Base-by-base conservation (phyloP, 2,888 invertebrate species). In the Megastigmus dorsalis region DNA sequence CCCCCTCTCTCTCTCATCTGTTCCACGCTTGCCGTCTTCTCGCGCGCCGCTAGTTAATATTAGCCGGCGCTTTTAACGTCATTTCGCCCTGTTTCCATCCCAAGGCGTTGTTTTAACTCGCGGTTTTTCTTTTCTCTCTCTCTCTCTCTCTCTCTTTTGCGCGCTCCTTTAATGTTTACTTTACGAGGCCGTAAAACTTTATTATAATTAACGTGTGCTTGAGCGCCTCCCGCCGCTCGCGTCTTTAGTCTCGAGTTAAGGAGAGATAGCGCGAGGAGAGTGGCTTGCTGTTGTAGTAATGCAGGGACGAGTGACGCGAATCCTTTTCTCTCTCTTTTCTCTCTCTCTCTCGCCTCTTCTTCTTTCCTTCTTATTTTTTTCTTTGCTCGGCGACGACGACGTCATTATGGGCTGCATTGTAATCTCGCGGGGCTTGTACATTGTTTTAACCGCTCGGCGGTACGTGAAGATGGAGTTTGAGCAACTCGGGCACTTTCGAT, bases 121-220 rank as follows among this genome's bases (percentile, higher is more conserved):
- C 26, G n/a, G n/a, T n/a, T n/a, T n/a, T n/a, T n/a, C n/a, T n/a
- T n/a, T n/a, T n/a, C n/a, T n/a, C n/a, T n/a, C n/a, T n/a, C n/a
- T n/a, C n/a, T n/a, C n/a, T n/a, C n/a, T n/a, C n/a, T n/a, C n/a
- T n/a, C n/a, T n/a, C n/a, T n/a, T n/a, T n/a, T n/a, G 65, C 30
- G 55, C 23, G 15, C n/a, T 4, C 20, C 59, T 54, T 70, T 70
- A 71, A 65, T 71, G 71, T 62, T 71, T 71, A 48, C 57, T 63
- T 71, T 63, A 71, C 63, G 63, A 23, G 48, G 57, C 71, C 45
- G 57, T 71, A 38, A 65, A 71, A 38, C 33, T 71, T 71, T 71
- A 65, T 71, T 63, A 48, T 62, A 71, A 71, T 71, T 71, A 71
- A 70, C 69, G 69, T 28, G 60, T 33, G 36, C 57, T n/a, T n/a